Conservation (phyloP, 2,888 invertebrate species). For the Rhingia rostrata region DNA sequence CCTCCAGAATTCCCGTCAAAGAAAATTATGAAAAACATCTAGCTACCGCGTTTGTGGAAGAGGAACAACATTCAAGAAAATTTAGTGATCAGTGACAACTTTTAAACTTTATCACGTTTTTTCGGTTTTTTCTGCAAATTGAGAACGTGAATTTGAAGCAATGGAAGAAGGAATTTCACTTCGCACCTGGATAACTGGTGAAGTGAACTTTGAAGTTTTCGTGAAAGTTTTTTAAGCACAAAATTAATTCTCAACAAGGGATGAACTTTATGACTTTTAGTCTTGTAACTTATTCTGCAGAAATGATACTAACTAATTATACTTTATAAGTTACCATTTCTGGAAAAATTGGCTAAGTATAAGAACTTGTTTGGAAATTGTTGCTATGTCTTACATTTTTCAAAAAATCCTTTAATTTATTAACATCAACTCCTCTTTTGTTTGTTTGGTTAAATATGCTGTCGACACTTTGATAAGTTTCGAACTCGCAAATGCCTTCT, state of each 20-base stretch:
- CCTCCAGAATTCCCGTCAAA: background rate
- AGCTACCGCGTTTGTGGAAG: background rate
- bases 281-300: conserved; percentile 32
- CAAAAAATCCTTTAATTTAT: too few relatives aligned
- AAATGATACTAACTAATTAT: conserved; percentile 11
- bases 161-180: conserved; percentile 28
- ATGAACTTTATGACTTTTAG: conserved; percentile 37
- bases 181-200: conserved; percentile 55
- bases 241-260: conserved; percentile 52
- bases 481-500: too few relatives aligned
- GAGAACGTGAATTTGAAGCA: conserved; percentile 33
- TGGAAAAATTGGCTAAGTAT: background rate
- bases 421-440: too few relatives aligned
- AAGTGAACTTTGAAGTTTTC: conserved; percentile 44
- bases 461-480: too few relatives aligned
- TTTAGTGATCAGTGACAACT: conserved; percentile 28
- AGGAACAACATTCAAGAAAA: conserved; percentile 16
- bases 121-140: conserved; percentile 23
- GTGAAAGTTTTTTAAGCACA: conserved; percentile 47
- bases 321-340: background rate
- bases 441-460: too few relatives aligned
- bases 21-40: background rate
- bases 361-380: background rate
- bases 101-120: conserved; percentile 12
- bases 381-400: too few relatives aligned